phyloP scores from a whole-genome alignment of 2,113 vertebrate species.

The Triplophysa dalaica region DNA sequence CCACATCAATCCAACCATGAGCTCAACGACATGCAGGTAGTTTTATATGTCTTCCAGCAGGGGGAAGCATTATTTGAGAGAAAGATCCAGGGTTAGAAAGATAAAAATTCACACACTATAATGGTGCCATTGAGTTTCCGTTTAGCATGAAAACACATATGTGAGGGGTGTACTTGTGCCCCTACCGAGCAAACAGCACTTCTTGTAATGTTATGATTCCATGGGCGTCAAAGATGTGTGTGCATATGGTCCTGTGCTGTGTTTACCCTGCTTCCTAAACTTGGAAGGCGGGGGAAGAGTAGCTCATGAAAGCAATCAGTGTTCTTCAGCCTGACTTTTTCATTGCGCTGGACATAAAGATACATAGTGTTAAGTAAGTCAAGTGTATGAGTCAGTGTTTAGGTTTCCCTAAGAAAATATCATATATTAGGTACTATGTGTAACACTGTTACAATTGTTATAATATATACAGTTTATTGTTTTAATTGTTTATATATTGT shows the following conservation, averaged over 20 bases:
- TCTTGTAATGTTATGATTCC: constrained; percentile 51
- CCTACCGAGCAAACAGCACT: constrained; percentile 53
- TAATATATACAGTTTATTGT: no score
- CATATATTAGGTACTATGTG: neutral
- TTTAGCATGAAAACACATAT: constrained; percentile 51
- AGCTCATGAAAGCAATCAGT: constrained; percentile 48
- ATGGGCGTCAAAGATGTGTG: constrained; percentile 52
- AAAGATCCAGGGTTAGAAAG: neutral
- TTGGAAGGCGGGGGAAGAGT: constrained; percentile 9
- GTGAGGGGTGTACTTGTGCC: neutral
- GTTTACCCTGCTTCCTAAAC: constrained; percentile 57
- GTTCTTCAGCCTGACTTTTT: constrained; percentile 56
- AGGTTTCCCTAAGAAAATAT: constrained; percentile 38
- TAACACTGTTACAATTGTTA: no score
- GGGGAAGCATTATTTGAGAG: constrained; percentile 1
- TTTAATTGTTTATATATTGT: no score
- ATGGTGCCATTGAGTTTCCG: neutral
- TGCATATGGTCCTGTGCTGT: constrained; percentile 51
- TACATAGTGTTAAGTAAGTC: constrained; percentile 52
- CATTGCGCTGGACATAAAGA: constrained; percentile 56
- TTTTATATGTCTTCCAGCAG: constrained; percentile 22
- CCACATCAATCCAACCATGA: neutral
- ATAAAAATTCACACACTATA: neutral
- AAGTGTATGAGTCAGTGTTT: constrained; percentile 60
- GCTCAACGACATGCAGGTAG: neutral